Base-by-base conservation (phyloP, 1,140 invertebrate genomes). In the Vanessa atalanta region DNA sequence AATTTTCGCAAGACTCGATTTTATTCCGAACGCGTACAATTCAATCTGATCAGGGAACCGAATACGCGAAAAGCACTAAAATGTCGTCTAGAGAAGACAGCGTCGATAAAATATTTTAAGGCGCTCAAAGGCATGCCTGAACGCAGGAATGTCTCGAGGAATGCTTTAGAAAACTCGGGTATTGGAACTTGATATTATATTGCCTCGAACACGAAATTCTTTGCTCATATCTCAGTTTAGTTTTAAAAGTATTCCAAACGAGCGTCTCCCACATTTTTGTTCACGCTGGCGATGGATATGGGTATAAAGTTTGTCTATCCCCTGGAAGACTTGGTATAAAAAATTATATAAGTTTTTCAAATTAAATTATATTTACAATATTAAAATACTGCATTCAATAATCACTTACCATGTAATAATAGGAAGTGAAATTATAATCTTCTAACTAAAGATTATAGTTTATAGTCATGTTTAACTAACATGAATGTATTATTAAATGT, bases 51-150 rank as follows among this genome's bases (percentile, higher is more conserved):
- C 72, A 55, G n/a, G 60, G 72, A 64, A 69, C 55, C 60, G 60
- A 65, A 37, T 51, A 51, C 66, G 53, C 57, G 57, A 15, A 60
- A 61, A 16, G 57, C 57, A 61, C 71, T 50, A 73, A 65, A 43
- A 69, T 53, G 71, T 60, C 71, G 51, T 61, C 48, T 55, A 23
- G 31, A 69, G 71, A 13, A 69, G 57, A 61, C 57, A 37, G 65
- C 72, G 48, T 63, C 71, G 77, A 78, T 78, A 78, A 78, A 78
- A 75, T 78, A 78, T 75, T 69, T 75, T 75, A 70, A 72, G 70
- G 67, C 64, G 60, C 65, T 74, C 76, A 77, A 77, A 77, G 69
- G 53, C 53, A 76, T 74, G 65, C 72, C 76, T 61, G 48, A 60
- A 70, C 68, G 51, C 68, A 67, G 60, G 74, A 68, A 74, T 72